Base-by-base conservation (phyloP, 1,140 invertebrate genomes). In the Eueides isabella region DNA sequence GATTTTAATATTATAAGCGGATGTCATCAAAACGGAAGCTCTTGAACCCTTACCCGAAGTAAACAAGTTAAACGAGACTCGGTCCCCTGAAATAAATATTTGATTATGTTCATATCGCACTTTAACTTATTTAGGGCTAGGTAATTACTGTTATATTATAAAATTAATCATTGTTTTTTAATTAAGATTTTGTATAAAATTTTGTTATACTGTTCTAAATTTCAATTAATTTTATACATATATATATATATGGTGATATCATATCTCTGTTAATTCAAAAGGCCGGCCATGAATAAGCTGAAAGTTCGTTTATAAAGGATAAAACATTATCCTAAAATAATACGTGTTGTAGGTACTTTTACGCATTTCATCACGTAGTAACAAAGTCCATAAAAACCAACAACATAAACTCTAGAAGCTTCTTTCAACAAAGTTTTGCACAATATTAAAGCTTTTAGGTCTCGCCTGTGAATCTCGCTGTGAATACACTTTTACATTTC, bases 1-100 rank as follows among this genome's bases (percentile, higher is more conserved):
- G 80, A 82, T 80, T 83, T 82, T 81, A 82, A 84, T 84, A 82
- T 80, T 80, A 79, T 80, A 80, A 79, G 79, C 74, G 76, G 80
- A 29, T 29, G 30, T 61, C 67, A 62, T 76, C 69, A 72, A 64
- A 75, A 55, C 67, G 26, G 68, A 30, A 77, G 63, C 76, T 65
- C 68, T 69, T 62, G 55, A 79, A 76, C 75, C 55, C 71, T 74
- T 63, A n/a, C 62, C 38, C 35, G 61, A 67, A 44, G 41, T 66
- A 72, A 67, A 72, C 61, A 72, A 67, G 65, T 64, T 41, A 65
- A 71, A 71, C 48, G 5, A 23, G 48, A 31, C 33, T 14, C 9
- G 35, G 3, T 55, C 29, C 55, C 19, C 35, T 44, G 69, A 30
- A 64, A 71, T 35, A 44, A 19, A 63, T 64, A 64, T 64, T 71